phyloP scores from a whole-genome alignment of 1,140 invertebrate genomes.

The Adoxophyes honmai region DNA sequence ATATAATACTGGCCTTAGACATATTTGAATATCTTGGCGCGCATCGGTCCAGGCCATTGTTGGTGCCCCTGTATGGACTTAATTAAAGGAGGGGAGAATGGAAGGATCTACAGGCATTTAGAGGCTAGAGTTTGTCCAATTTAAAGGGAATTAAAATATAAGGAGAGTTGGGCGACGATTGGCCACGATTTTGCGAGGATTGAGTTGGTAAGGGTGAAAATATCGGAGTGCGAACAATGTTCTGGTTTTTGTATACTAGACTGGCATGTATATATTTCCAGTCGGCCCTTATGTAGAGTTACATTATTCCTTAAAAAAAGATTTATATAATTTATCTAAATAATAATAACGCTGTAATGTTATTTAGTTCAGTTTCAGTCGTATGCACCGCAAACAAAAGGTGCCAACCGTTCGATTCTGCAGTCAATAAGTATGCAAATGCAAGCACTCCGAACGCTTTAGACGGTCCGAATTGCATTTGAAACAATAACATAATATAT shows the following conservation, averaged over 20 bases:
- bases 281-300: too few species aligned
- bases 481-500: conserved; percentile 3
- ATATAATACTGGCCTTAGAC: conserved; percentile 70
- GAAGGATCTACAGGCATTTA: conserved; percentile 66
- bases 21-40: conserved; percentile 73
- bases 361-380: too few species aligned
- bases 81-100: conserved; percentile 67
- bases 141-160: conserved; percentile 18
- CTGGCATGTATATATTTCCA: too few species aligned
- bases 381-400: too few species aligned
- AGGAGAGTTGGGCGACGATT: conserved; percentile 3
- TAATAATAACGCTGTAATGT: too few species aligned
- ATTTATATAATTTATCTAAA: too few species aligned
- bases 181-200: background rate
- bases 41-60: conserved; percentile 67
- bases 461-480: conserved; percentile 10
- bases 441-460: background rate
- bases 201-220: too few species aligned
- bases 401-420: background rate
- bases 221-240: too few species aligned
- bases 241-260: too few species aligned
- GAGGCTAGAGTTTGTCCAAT: conserved; percentile 38
- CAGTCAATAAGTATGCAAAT: background rate
- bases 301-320: too few species aligned
- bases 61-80: conserved; percentile 71